Evolutionary conservation across 2,888 invertebrate genomes (phyloP), one percentile per base, ranked within the genome.

Genomic region (Hirtodrosophila confusa): DNA sequence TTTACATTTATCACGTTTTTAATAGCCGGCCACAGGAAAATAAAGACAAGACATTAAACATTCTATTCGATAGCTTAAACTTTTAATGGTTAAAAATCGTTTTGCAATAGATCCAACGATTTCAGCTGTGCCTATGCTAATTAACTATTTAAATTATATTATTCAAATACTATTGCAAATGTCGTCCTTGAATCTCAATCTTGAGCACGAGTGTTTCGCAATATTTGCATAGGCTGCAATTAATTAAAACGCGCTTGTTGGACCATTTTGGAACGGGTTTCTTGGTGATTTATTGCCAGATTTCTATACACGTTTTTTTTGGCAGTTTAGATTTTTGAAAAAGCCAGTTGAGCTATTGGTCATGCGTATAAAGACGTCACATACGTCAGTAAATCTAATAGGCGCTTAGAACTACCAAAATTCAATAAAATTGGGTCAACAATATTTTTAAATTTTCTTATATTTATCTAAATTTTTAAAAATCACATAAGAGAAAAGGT

Each of bases 121-220:
- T 45, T 39, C 7, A 27, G 37, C 31, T 8, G 1, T 49, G 36
- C 31, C 40, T 49, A 57, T 43, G 56, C 8, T 57, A 54, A 57
- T 72, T 72, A 40, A 54, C n/a, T 43, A 58, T 58, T 55, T 8
- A 72, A 37, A 53, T 0, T 47, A 47, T 55, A 68, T 57, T 54
- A 23, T 31, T 31, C 7, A 31, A 31, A 44, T 23, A 71, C 51
- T 55, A 55, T 47, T 24, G 36, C 40, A 36, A 61, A 62, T 33
- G 60, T 44, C 12, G 72, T 75, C 75, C 75, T 75, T 75, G 75
- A 75, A 68, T 51, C 37, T 51, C 27, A 55, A 55, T 56, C 62
- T 62, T 75, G 39, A 47, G 29, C 57, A 37, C 53, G 33, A 72
- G 10, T 33, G 33, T 48, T 61, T 73, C 27, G 65, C 39, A 67